Conservation (phyloP, 2,888 invertebrate species). For the Ypsolopha sequella region DNA sequence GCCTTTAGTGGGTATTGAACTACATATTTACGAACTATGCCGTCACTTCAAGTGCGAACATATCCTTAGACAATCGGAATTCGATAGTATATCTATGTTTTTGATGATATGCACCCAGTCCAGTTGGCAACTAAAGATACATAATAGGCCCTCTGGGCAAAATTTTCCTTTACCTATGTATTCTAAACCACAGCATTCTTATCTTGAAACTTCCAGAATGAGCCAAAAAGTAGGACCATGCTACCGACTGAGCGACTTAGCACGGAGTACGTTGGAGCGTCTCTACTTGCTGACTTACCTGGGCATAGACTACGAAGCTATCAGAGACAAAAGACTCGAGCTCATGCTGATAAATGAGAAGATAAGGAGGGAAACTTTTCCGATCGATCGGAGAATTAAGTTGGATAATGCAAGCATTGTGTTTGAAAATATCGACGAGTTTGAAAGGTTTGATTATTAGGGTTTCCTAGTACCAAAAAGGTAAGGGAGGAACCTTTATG, state of each 20-base stretch:
- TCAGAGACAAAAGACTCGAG: constrained; percentile 50
- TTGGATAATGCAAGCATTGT: constrained; percentile 48
- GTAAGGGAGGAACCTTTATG: too few species aligned
- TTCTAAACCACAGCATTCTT: constrained; percentile 5
- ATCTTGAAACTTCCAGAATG: constrained; percentile 29
- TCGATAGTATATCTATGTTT: too few species aligned
- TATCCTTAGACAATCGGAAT: too few species aligned
- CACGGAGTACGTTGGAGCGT: constrained; percentile 33
- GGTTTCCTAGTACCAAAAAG: too few species aligned
- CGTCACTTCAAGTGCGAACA: too few species aligned
- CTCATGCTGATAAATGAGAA: constrained; percentile 41
- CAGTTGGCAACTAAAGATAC: too few species aligned
- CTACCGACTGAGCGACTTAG: constrained; percentile 39
- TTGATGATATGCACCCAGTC: too few species aligned
- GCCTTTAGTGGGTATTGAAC: too few species aligned
- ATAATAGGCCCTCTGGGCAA: too few species aligned
- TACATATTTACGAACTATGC: too few species aligned
- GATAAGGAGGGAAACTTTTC: constrained; percentile 40
- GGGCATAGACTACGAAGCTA: constrained; percentile 41
- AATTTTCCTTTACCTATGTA: constrained; percentile 2
- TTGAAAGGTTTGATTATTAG: constrained; percentile 47
- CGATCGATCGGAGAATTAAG: constrained; percentile 31
- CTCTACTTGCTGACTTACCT: constrained; percentile 54
- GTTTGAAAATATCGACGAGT: constrained; percentile 40
- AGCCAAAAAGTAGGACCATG: constrained; percentile 35